A percentile compares a stretch with the other conserved stretches of the same genome.
Conservation (phyloP, 1,140 invertebrate species). For the Oryctes rhinoceros region DNA sequence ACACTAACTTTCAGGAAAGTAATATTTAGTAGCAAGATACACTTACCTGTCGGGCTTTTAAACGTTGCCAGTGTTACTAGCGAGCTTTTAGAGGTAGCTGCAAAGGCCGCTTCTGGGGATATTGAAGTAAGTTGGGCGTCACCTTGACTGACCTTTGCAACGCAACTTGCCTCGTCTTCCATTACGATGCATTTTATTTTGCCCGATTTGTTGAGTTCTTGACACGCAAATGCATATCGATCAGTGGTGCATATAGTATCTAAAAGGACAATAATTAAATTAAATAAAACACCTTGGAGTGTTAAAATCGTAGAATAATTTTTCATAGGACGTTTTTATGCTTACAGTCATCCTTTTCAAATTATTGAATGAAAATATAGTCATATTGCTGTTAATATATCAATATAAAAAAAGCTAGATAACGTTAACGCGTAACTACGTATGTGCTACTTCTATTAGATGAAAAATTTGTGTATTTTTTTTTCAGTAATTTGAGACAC, state of each 20-base stretch:
- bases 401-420: too few relatives aligned
- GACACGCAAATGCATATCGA: background rate
- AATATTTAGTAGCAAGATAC: background rate
- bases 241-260: background rate
- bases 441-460: too few relatives aligned
- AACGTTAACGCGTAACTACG: too few relatives aligned
- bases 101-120: conserved; percentile 48
- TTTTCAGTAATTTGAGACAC: too few relatives aligned
- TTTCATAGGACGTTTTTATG: too few relatives aligned
- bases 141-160: conserved; percentile 48
- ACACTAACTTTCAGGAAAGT: background rate
- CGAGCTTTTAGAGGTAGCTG: conserved; percentile 8
- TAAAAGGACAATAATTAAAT: background rate
- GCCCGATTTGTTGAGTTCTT: background rate
- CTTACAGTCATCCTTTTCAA: too few relatives aligned
- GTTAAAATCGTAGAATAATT: too few relatives aligned
- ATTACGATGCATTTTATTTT: background rate
- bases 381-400: too few relatives aligned
- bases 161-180: conserved; percentile 41
- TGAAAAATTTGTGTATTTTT: too few relatives aligned
- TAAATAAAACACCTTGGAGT: too few relatives aligned
- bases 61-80: conserved; percentile 48
- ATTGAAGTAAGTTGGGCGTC: conserved; percentile 46
- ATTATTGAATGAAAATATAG: too few relatives aligned
- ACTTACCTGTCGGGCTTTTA: conserved; percentile 34